phyloP scores from a whole-genome alignment of 2,797 vertebrate species.

The Crocidura indochinensis region DNA sequence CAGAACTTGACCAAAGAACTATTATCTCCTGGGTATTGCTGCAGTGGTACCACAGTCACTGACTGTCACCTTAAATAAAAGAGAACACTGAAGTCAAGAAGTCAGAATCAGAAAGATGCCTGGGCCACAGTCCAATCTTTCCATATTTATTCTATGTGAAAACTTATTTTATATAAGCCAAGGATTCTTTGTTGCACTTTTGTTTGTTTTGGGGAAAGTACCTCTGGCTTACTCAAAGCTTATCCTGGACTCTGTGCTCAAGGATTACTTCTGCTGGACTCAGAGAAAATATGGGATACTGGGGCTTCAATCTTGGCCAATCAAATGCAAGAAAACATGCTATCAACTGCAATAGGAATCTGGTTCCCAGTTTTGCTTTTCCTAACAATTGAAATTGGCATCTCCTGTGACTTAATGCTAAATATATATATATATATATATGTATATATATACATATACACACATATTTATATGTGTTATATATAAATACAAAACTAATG shows the following conservation, averaged over 20 bases:
- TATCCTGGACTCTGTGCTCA: too few species aligned
- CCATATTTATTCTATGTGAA: not conserved
- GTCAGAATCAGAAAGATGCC: not conserved
- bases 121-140: not conserved
- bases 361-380: not conserved
- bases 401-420: slow-evolving; percentile 42
- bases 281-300: too few species aligned
- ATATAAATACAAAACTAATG: too few species aligned
- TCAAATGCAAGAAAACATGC: too few species aligned
- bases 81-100: not conserved
- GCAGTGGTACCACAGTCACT: not conserved
- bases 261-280: too few species aligned
- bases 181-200: not conserved
- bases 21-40: not conserved
- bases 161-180: not conserved
- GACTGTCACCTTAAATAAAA: not conserved
- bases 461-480: too few species aligned
- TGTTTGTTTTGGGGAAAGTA: too few species aligned
- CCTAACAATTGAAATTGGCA: not conserved
- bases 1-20: not conserved
- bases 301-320: too few species aligned
- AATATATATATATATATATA: not conserved
- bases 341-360: too few species aligned
- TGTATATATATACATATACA: too few species aligned
- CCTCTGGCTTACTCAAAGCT: too few species aligned